Percentiles rank a stretch among this genome's conserved stretches.
Evolutionary conservation across 2,888 invertebrate genomes (phyloP).

Genomic region (Nasonia oneida): DNA sequence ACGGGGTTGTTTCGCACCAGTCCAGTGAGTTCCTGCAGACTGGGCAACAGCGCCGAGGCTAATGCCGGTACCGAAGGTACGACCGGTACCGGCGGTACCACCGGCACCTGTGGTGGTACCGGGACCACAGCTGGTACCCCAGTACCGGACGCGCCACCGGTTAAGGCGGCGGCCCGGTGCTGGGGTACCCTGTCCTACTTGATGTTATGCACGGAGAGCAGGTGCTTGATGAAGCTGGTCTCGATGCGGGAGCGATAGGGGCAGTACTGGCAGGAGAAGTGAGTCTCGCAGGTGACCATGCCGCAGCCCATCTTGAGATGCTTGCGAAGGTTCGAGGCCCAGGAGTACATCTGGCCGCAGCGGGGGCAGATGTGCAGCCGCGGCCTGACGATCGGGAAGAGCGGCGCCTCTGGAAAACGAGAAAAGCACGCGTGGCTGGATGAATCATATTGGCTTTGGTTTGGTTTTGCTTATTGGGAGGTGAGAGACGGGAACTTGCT

Average conservation of each 20-base stretch:
- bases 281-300: slow-evolving; percentile 77
- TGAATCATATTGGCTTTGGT: neutral
- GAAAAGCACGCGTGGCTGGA: slow-evolving; percentile 1
- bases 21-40: slow-evolving; percentile 23
- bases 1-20: slow-evolving; percentile 33
- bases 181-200: slow-evolving; percentile 70
- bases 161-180: neutral
- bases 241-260: slow-evolving; percentile 79
- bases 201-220: slow-evolving; percentile 78
- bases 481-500: neutral
- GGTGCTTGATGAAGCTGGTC: slow-evolving; percentile 77
- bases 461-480: neutral
- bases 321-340: slow-evolving; percentile 78
- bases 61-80: neutral
- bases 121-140: neutral
- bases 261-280: slow-evolving; percentile 79
- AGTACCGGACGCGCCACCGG: neutral
- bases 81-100: neutral
- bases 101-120: neutral
- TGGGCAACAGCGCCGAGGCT: neutral
- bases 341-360: slow-evolving; percentile 79
- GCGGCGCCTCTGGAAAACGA: slow-evolving; percentile 75
- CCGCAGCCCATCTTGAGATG: slow-evolving; percentile 79
- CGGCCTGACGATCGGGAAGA: slow-evolving; percentile 77
- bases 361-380: slow-evolving; percentile 77